These are phyloP conservation scores for Polypterus bichir DNA, from an alignment of 2,113 vertebrate genomes.

Conservation along the genomic window DNA sequence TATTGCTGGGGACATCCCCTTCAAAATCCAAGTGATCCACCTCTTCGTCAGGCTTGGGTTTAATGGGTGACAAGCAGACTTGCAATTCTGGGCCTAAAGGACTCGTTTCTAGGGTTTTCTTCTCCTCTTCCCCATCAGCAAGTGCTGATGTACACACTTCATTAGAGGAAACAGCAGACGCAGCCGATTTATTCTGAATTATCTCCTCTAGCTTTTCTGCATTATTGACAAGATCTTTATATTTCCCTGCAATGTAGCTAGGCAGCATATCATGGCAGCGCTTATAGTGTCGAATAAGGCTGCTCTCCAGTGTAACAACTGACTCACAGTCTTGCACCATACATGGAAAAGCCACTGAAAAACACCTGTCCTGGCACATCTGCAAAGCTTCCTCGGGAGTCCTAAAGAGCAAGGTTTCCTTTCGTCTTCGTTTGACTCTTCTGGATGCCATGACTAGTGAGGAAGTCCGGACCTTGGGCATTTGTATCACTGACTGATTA, in stretches of 20 bases:
- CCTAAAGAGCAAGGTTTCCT: slow-evolving; percentile 23
- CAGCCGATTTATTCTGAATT: slow-evolving; percentile 50
- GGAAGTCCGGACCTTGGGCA: slow-evolving; percentile 15
- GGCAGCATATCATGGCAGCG: slow-evolving; percentile 62
- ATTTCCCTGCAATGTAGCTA: slow-evolving; percentile 42
- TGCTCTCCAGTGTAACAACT: slow-evolving; percentile 69
- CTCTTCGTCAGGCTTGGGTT: slow-evolving; percentile 21
- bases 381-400: slow-evolving; percentile 76
- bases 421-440: background rate
- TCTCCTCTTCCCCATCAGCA: slow-evolving; percentile 43
- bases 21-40: slow-evolving; percentile 25
- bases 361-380: slow-evolving; percentile 78
- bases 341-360: slow-evolving; percentile 73
- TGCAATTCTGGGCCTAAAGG: slow-evolving; percentile 26
- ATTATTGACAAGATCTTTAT: slow-evolving; percentile 55
- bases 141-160: slow-evolving; percentile 25
- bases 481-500: slow-evolving; percentile 17
- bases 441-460: background rate
- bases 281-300: slow-evolving; percentile 76
- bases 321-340: slow-evolving; percentile 85
- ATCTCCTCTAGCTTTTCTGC: slow-evolving; percentile 51
- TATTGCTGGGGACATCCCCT: slow-evolving; percentile 32
- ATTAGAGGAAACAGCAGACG: slow-evolving; percentile 18
- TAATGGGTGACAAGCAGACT: slow-evolving; percentile 35
- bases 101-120: slow-evolving; percentile 34